Evolutionary conservation across 1,140 invertebrate genomes (phyloP), one percentile per base, ranked within the genome.

Genomic region (Danaus melanippus): DNA sequence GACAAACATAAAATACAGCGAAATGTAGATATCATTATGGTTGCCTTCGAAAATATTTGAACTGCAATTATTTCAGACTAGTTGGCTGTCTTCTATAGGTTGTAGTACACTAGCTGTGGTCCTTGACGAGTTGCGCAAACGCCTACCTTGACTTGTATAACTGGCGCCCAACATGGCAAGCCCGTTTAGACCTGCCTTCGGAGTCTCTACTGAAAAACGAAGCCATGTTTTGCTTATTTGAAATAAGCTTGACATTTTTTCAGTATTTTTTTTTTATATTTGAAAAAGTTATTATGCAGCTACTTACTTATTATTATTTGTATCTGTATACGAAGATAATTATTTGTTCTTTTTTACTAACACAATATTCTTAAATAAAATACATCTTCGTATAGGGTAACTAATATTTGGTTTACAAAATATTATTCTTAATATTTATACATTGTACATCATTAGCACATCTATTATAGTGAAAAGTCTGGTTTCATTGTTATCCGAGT

Each of bases 101-200:
- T 32, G 11, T 41, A 53, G 11, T 46, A 46, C 42, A 46, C 44
- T 41, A 11, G n/a, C 51, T 60, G 58, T 58, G 58, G 49, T 73
- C 64, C 66, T 71, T 67, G 63, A 62, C 41, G 17, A 52, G 62
- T 79, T 81, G 68, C 68, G 71, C 64, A 76, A 76, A 62, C 62
- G 64, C 56, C 61, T 63, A 79, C 79, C 78, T 82, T 79, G 76
- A 79, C 75, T 75, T 70, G 76, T 66, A 81, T 71, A 72, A 56
- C 69, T 67, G 71, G 69, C 64, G 69, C 68, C 62, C 48, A 71
- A 76, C 64, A 74, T 67, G 66, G 69, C 56, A 46, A 49, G 62
- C 53, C 61, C 46, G 53, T 46, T 62, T 56, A 60, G 52, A 59
- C 60, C 54, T 64, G 63, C 45, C 63, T 64, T 57, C 60, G 53